These are phyloP conservation scores for Porites evermanni DNA, from an alignment of 92 coral and sea anemone species.

Conservation along the genomic window DNA sequence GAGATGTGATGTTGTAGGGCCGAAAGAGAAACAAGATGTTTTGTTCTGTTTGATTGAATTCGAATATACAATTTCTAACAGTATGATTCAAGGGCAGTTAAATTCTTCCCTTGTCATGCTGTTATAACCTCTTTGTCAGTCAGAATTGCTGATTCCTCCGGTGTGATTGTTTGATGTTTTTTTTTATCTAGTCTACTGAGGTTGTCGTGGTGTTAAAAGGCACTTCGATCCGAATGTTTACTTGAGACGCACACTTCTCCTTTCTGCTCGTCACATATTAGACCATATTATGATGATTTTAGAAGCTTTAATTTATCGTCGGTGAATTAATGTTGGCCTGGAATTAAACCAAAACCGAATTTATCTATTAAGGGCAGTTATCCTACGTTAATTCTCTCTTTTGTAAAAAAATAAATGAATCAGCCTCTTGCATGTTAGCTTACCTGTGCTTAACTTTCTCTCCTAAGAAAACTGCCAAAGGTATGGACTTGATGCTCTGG, in stretches of 20 bases:
- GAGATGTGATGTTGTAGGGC: background rate
- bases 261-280: background rate
- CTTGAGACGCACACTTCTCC: background rate
- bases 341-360: too few species aligned
- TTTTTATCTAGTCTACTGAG: too few species aligned
- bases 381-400: too few species aligned
- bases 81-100: background rate
- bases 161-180: too few species aligned
- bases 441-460: background rate
- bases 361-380: too few species aligned
- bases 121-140: background rate
- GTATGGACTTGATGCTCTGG: slow-evolving; percentile 85
- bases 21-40: background rate
- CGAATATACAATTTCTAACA: background rate
- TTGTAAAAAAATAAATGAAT: too few species aligned
- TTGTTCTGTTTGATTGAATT: background rate
- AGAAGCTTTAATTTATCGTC: too few species aligned
- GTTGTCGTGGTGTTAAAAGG: background rate
- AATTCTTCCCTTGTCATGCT: background rate
- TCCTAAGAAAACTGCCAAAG: slow-evolving; percentile 96
- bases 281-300: too few species aligned
- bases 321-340: too few species aligned
- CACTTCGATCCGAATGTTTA: background rate
- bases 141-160: background rate
- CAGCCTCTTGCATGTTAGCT: too few species aligned